phyloP scores from a whole-genome alignment of 2,888 invertebrate species.

The Eupithecia abbreviata region DNA sequence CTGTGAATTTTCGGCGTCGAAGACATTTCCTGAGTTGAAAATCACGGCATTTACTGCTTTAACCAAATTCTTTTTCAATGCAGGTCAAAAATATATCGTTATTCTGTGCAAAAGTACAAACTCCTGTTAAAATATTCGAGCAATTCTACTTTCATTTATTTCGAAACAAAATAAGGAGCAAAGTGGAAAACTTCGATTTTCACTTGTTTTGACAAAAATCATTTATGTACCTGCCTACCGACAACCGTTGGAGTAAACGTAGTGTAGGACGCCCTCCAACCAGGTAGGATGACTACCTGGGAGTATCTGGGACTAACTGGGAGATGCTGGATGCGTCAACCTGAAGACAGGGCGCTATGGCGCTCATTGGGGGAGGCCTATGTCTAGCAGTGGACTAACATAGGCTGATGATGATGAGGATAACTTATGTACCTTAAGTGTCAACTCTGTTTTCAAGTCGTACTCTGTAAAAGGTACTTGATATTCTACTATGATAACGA shows the following conservation, averaged over 20 bases:
- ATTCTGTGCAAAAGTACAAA: neutral
- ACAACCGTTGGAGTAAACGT: no score
- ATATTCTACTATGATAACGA: neutral
- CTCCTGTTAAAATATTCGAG: neutral
- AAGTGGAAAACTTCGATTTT: neutral
- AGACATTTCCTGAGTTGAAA: neutral
- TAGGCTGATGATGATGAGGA: no score
- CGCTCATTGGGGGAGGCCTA: no score
- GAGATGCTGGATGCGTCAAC: no score
- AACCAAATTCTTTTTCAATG: neutral
- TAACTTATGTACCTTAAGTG: no score
- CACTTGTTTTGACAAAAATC: neutral
- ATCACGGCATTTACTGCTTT: neutral
- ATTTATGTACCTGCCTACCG: neutral
- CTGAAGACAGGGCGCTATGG: no score
- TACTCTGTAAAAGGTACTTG: constrained; percentile 7
- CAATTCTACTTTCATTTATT: neutral
- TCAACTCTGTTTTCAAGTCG: neutral
- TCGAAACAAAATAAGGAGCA: neutral
- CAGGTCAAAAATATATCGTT: no score
- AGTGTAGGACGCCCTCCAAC: no score
- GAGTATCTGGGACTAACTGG: no score
- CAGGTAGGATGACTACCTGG: no score
- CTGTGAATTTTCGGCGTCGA: neutral
- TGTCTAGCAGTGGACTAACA: no score